Conservation (phyloP, 2,888 invertebrate species). For the Drosophila pseudotalamancana region DNA sequence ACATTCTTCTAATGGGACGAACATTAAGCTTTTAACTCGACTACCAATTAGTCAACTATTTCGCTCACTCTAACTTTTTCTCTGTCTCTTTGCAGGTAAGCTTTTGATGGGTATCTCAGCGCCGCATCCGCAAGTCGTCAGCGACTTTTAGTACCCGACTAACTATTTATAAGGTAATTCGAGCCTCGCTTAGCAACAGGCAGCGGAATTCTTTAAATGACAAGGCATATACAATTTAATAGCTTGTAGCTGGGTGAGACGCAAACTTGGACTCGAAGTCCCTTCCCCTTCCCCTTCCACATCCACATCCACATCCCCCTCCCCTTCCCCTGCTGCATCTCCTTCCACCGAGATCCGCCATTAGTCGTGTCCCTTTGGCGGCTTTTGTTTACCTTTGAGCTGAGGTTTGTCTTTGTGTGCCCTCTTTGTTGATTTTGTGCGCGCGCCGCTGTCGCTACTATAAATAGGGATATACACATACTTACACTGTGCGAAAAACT, state of each 20-base stretch:
- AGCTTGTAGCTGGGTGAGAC: slow-evolving; percentile 50
- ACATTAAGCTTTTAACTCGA: slow-evolving; percentile 24
- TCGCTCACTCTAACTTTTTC: neutral
- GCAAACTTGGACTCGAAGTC: neutral
- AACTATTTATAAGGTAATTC: slow-evolving; percentile 78
- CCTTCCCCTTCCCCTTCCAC: neutral
- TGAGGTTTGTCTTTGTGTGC: slow-evolving; percentile 56
- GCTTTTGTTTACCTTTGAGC: slow-evolving; percentile 71
- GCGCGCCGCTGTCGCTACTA: slow-evolving; percentile 49
- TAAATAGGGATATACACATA: slow-evolving; percentile 16
- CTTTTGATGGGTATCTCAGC: slow-evolving; percentile 15
- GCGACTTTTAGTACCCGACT: slow-evolving; percentile 55
- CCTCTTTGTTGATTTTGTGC: slow-evolving; percentile 73
- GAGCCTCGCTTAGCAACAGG: slow-evolving; percentile 68
- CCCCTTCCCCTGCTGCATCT: neutral
- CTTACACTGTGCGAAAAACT: slow-evolving; percentile 36
- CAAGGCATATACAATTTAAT: slow-evolving; percentile 76
- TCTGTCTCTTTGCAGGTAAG: slow-evolving; percentile 56
- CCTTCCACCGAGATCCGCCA: neutral
- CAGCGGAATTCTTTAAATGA: slow-evolving; percentile 71
- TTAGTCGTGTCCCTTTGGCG: slow-evolving; percentile 63
- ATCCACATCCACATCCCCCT: neutral
- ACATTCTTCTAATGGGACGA: slow-evolving; percentile 13
- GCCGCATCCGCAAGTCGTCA: slow-evolving; percentile 52
- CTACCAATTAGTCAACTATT: slow-evolving; percentile 44